Evolutionary conservation across 2,113 vertebrate genomes (phyloP).

Genomic region (Apteryx mantelli): DNA sequence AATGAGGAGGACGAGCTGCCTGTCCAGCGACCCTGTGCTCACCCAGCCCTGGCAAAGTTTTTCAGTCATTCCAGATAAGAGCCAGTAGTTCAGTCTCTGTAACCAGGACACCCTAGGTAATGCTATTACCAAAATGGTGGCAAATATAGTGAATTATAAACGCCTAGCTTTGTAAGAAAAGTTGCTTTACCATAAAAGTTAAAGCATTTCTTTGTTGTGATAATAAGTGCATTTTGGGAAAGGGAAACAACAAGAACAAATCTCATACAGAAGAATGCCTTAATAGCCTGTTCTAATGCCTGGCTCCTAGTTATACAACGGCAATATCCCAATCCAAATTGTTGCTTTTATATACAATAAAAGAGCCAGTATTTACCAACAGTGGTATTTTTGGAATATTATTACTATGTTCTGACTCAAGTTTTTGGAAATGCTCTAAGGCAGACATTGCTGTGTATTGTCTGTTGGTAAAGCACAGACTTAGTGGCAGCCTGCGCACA

Average conservation of each 20-base stretch:
- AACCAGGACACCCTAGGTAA: neutral
- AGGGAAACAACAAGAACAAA: neutral
- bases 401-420: neutral
- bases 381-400: neutral
- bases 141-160: neutral
- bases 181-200: neutral
- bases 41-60: neutral
- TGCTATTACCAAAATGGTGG: neutral
- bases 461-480: neutral
- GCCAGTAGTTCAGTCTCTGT: neutral
- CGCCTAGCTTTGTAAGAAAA: neutral
- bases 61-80: neutral
- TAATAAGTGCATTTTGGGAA: neutral
- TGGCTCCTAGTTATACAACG: neutral
- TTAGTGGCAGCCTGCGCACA: neutral
- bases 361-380: neutral
- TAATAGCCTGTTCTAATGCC: neutral
- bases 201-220: neutral
- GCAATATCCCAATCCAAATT: neutral
- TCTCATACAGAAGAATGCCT: neutral
- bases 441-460: neutral
- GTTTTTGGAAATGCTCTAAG: neutral
- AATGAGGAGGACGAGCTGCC: neutral
- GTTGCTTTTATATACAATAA: neutral
- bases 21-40: neutral